phyloP scores from a whole-genome alignment of 2,113 vertebrate species.

The Centropristis striata region DNA sequence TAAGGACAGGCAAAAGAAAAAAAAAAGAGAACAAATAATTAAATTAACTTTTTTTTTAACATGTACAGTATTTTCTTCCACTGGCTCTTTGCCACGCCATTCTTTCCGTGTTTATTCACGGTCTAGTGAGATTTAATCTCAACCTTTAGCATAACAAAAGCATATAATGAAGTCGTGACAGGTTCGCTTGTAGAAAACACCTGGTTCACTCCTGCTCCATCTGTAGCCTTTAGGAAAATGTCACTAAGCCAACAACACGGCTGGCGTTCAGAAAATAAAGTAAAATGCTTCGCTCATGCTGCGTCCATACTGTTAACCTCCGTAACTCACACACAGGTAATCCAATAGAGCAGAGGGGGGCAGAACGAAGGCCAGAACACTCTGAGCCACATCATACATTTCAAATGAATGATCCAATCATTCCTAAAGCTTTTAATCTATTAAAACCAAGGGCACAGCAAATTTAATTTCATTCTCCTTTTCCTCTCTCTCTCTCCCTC shows the following conservation, averaged over 20 bases:
- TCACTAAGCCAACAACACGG: not conserved
- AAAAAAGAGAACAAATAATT: constrained; percentile 49
- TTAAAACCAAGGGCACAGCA: constrained; percentile 77
- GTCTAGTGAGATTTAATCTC: constrained; percentile 48
- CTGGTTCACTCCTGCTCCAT: constrained; percentile 23
- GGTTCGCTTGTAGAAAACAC: constrained; percentile 38
- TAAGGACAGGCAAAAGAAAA: constrained; percentile 78
- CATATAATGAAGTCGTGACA: constrained; percentile 34
- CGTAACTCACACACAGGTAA: constrained; percentile 58
- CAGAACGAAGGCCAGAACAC: not conserved
- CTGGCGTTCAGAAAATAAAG: constrained; percentile 1
- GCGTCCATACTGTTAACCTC: constrained; percentile 36
- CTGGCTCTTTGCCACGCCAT: constrained; percentile 41
- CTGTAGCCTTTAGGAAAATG: constrained; percentile 19
- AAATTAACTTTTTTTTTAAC: constrained; percentile 4
- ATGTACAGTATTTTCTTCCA: constrained; percentile 23
- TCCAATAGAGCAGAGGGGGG: constrained; percentile 48
- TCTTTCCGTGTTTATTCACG: constrained; percentile 59
- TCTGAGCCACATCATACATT: constrained; percentile 59
- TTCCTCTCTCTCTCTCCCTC: not conserved
- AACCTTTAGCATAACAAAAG: constrained; percentile 47
- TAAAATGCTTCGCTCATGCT: constrained; percentile 18
- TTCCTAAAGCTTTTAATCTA: constrained; percentile 79
- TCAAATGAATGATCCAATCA: constrained; percentile 78
- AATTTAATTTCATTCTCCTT: constrained; percentile 71